Percentiles rank a stretch among this genome's conserved stretches.
These are phyloP conservation scores for Lasioglossum calceatum DNA, from an alignment of 2,888 invertebrate species.

Conservation along the genomic window DNA sequence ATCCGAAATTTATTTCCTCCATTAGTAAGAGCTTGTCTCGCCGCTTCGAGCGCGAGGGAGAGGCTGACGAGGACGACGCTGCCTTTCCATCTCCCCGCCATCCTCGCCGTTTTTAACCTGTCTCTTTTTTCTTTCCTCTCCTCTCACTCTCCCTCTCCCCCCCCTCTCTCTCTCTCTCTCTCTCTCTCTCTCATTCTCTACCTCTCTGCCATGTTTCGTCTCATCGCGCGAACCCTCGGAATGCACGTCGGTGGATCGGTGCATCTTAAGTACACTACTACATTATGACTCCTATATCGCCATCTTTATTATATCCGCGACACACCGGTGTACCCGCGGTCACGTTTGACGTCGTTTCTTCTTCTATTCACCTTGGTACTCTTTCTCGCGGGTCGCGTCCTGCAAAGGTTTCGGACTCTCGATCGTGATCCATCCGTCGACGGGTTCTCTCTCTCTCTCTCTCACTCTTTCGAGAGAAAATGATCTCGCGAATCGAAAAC, in stretches of 20 bases:
- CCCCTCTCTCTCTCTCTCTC: constrained; percentile 27
- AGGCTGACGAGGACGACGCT: constrained; percentile 80
- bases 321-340: constrained; percentile 70
- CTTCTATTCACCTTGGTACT: constrained; percentile 63
- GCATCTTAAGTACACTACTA: constrained; percentile 80
- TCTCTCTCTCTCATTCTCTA: constrained; percentile 39
- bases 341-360: constrained; percentile 76
- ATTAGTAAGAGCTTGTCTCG: constrained; percentile 84
- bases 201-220: constrained; percentile 15
- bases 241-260: constrained; percentile 78
- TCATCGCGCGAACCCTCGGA: constrained; percentile 78
- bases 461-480: neutral
- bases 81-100: constrained; percentile 64
- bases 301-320: constrained; percentile 83
- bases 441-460: neutral
- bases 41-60: constrained; percentile 81
- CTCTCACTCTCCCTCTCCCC: constrained; percentile 34
- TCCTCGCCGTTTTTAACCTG: constrained; percentile 66
- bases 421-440: neutral
- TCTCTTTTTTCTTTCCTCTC: constrained; percentile 34
- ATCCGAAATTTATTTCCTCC: constrained; percentile 85
- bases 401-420: neutral
- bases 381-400: constrained; percentile 18
- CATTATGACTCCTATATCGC: constrained; percentile 84
- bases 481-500: constrained; percentile 69